A percentile compares a stretch with the other conserved stretches of the same genome.
phyloP scores from a whole-genome alignment of 2,888 invertebrate species.

The Plusia festucae region DNA sequence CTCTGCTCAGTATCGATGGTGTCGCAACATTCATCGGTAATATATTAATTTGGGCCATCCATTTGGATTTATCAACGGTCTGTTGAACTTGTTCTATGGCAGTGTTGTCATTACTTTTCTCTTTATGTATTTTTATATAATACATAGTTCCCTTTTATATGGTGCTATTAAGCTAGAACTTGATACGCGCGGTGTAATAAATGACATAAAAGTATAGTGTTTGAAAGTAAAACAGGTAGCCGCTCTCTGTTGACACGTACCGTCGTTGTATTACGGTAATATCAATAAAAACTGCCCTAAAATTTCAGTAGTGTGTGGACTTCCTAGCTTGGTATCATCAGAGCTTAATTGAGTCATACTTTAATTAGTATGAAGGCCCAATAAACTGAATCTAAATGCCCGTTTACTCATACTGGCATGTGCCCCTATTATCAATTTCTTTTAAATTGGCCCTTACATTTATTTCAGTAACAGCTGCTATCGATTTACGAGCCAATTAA shows the following conservation, averaged over 20 bases:
- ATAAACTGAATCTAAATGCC: constrained; percentile 59
- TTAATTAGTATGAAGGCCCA: constrained; percentile 52
- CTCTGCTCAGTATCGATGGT: constrained; percentile 56
- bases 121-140: constrained; percentile 24
- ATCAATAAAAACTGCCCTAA: constrained; percentile 26
- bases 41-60: constrained; percentile 63
- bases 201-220: constrained; percentile 22
- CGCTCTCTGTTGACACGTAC: neutral
- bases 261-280: constrained; percentile 15
- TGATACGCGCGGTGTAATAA: constrained; percentile 13
- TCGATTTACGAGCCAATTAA: constrained; percentile 85
- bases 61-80: constrained; percentile 64
- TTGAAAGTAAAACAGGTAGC: constrained; percentile 32
- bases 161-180: constrained; percentile 12
- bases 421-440: constrained; percentile 79
- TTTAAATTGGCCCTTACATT: constrained; percentile 83
- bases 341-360: constrained; percentile 46
- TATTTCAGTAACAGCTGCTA: constrained; percentile 79
- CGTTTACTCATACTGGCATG: constrained; percentile 65
- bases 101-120: constrained; percentile 25
- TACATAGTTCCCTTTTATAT: constrained; percentile 28
- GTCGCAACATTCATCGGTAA: constrained; percentile 61
- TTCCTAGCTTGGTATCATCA: constrained; percentile 8
- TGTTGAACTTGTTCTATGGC: constrained; percentile 59
- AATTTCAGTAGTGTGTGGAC: constrained; percentile 9